A percentile compares a stretch with the other conserved stretches of the same genome.
Evolutionary conservation across 2,797 vertebrate species (phyloP).

Genomic region (Manis javanica): DNA sequence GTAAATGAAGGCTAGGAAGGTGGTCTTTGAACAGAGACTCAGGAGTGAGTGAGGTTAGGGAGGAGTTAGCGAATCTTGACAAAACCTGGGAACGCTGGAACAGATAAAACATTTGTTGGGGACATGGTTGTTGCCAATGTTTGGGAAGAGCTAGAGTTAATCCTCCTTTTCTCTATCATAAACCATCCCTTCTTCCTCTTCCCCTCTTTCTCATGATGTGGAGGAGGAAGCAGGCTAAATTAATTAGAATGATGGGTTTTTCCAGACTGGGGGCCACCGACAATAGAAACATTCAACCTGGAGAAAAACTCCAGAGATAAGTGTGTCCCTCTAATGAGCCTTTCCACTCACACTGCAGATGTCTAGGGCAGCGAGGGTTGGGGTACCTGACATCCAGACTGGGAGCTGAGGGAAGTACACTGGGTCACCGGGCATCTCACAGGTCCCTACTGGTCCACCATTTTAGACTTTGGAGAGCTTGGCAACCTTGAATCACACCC

Average conservation of each 20-base stretch:
- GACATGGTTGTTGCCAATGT: not conserved
- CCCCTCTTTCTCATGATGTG: not conserved
- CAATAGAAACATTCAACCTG: slow-evolving; percentile 34
- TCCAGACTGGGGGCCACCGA: not conserved
- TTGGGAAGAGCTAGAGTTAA: not conserved
- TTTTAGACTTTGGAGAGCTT: slow-evolving; percentile 73
- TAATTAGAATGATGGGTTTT: slow-evolving; percentile 1
- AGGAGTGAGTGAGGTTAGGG: not conserved
- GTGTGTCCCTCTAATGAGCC: not conserved
- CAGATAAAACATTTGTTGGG: not conserved
- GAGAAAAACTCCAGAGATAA: slow-evolving; percentile 48
- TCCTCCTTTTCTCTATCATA: slow-evolving; percentile 15
- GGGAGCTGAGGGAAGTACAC: not conserved
- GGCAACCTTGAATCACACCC: slow-evolving; percentile 72
- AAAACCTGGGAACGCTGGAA: not conserved
- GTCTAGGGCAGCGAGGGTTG: not conserved
- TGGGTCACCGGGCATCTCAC: slow-evolving; percentile 65
- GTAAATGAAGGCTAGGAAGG: not conserved
- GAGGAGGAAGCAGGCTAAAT: slow-evolving; percentile 5
- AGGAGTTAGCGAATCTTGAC: slow-evolving; percentile 17
- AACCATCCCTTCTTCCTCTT: not conserved
- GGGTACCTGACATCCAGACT: not conserved
- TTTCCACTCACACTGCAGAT: not conserved
- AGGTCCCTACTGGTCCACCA: slow-evolving; percentile 57
- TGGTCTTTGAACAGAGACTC: slow-evolving; percentile 14